These are phyloP conservation scores for Cydia amplana DNA, from an alignment of 1,140 invertebrate species.

Conservation along the genomic window DNA sequence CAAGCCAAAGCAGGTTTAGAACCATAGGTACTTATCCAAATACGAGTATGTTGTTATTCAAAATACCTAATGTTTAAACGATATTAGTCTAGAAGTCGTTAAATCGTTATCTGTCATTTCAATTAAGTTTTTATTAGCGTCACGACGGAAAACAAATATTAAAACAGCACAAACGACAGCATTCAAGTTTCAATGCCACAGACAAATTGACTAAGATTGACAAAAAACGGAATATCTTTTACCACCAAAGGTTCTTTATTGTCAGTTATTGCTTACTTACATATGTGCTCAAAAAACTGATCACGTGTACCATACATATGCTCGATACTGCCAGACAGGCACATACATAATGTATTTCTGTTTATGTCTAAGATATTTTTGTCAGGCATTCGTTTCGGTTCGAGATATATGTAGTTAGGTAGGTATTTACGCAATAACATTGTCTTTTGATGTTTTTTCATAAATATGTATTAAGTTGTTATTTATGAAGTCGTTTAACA, in stretches of 20 bases:
- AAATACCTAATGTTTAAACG: neutral
- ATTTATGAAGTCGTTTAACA: neutral
- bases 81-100: neutral
- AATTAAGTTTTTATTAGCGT: neutral
- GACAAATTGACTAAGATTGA: neutral
- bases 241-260: constrained; percentile 13
- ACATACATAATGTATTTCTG: constrained; percentile 29
- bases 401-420: constrained; percentile 8
- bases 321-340: constrained; percentile 19
- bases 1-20: neutral
- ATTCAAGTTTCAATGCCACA: constrained; percentile 8
- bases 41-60: neutral
- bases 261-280: neutral
- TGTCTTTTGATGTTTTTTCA: neutral
- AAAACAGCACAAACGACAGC: neutral
- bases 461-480: constrained; percentile 34
- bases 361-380: constrained; percentile 32
- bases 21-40: neutral
- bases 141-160: neutral
- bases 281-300: constrained; percentile 18
- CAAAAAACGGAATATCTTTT: neutral
- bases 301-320: constrained; percentile 24
- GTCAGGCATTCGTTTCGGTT: constrained; percentile 21
- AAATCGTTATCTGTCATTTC: neutral
- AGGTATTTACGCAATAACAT: neutral